A percentile compares a stretch with the other conserved stretches of the same genome.
Evolutionary conservation across 2,113 vertebrate species (phyloP).

Genomic region (Gadus macrocephalus): DNA sequence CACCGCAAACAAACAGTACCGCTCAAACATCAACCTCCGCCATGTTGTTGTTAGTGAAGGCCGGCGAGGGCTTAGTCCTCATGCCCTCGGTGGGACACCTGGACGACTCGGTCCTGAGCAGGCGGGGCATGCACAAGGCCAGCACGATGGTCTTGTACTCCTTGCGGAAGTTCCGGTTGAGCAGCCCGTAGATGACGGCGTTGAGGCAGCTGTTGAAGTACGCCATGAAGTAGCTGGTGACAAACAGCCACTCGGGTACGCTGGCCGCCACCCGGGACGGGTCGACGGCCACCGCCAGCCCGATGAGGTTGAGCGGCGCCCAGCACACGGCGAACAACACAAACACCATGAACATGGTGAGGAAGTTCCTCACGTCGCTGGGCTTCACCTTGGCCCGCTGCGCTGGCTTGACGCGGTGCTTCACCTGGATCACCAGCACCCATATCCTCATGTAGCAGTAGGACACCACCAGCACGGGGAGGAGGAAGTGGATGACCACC

Average conservation of each 20-base stretch:
- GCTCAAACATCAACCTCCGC: conserved; percentile 63
- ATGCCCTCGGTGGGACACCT: conserved; percentile 63
- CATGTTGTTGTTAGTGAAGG: conserved; percentile 61
- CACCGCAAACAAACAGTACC: not conserved
- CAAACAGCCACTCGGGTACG: conserved; percentile 69
- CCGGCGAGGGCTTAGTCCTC: conserved; percentile 65
- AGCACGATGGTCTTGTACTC: conserved; percentile 70
- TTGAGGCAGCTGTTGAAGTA: conserved; percentile 74
- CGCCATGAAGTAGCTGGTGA: conserved; percentile 70
- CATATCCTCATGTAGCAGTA: conserved; percentile 78
- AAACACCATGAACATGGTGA: conserved; percentile 75
- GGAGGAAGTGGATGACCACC: conserved; percentile 73
- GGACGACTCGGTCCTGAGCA: conserved; percentile 61
- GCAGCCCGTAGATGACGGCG: conserved; percentile 66
- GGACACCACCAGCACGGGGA: conserved; percentile 71
- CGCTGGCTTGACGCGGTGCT: conserved; percentile 66
- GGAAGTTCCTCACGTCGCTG: conserved; percentile 72
- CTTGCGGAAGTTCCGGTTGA: conserved; percentile 71
- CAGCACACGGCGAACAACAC: conserved; percentile 69
- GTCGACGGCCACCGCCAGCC: conserved; percentile 65
- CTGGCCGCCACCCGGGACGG: conserved; percentile 52
- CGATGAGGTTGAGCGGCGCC: conserved; percentile 69
- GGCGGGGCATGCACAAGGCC: conserved; percentile 55
- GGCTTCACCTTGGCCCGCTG: conserved; percentile 64
- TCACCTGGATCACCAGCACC: conserved; percentile 71